Evolutionary conservation across 2,797 vertebrate genomes (phyloP).

Genomic region (Loris lydekkerianus): DNA sequence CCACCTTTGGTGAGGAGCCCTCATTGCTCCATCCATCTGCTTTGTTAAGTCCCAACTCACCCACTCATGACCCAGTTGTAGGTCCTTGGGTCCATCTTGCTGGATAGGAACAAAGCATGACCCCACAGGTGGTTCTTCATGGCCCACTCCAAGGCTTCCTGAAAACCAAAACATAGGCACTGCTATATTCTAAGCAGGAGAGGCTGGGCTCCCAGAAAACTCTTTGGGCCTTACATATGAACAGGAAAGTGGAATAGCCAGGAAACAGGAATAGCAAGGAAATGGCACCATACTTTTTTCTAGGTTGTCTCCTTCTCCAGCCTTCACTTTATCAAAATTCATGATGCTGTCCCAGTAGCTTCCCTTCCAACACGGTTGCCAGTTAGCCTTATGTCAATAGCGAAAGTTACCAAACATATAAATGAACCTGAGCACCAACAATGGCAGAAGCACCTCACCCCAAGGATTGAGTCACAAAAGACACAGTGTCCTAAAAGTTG

Average conservation of each 20-base stretch:
- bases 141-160: conserved; percentile 96
- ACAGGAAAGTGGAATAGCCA: accelerated
- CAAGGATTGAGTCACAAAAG: not conserved
- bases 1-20: too few relatives aligned
- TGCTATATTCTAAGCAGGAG: accelerated
- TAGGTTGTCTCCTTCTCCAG: not conserved
- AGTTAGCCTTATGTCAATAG: not conserved
- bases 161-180: conserved; percentile 12
- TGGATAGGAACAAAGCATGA: conserved; percentile 96
- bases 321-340: not conserved
- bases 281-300: not conserved
- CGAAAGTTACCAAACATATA: not conserved
- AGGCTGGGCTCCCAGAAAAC: not conserved
- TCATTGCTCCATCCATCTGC: not conserved
- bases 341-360: not conserved
- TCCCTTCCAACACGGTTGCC: not conserved
- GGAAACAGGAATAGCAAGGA: accelerated
- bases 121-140: conserved; percentile 95
- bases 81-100: conserved; percentile 95
- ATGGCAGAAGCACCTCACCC: not conserved
- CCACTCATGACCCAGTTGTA: conserved; percentile 94
- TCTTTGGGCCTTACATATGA: accelerated
- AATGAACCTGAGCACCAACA: not conserved
- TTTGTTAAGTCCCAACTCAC: conserved; percentile 85
- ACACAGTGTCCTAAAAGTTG: too few relatives aligned